A percentile compares a stretch with the other conserved stretches of the same genome.
These are phyloP conservation scores for Noctuana brunneofusca DNA, from an alignment of 2,888 invertebrate genomes.

Conservation along the genomic window DNA sequence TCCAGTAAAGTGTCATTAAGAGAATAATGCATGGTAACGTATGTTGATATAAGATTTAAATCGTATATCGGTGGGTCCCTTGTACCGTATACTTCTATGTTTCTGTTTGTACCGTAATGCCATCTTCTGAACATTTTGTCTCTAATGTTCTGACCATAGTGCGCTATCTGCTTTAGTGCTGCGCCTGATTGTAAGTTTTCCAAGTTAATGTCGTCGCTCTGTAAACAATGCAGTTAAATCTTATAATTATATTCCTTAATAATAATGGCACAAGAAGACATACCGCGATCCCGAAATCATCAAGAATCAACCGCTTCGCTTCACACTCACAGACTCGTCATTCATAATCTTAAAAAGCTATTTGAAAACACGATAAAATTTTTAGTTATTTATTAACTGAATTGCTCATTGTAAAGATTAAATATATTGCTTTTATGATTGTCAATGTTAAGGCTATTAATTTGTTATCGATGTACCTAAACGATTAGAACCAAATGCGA, in stretches of 20 bases:
- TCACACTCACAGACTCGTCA: too few species aligned
- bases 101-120: slow-evolving; percentile 49
- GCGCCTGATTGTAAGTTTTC: slow-evolving; percentile 46
- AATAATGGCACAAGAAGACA: too few species aligned
- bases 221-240: background rate
- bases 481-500: background rate
- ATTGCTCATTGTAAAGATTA: background rate
- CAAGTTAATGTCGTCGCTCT: slow-evolving; percentile 3
- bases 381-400: background rate
- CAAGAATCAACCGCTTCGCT: too few species aligned
- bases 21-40: slow-evolving; percentile 62
- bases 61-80: slow-evolving; percentile 54
- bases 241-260: background rate
- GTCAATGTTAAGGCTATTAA: background rate
- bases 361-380: background rate
- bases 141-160: slow-evolving; percentile 64
- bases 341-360: background rate
- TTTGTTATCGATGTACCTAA: too few species aligned
- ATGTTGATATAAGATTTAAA: slow-evolving; percentile 50
- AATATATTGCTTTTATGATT: background rate
- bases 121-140: slow-evolving; percentile 58
- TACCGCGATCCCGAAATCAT: too few species aligned
- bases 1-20: slow-evolving; percentile 53
- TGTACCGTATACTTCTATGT: slow-evolving; percentile 50
- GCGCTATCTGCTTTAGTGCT: slow-evolving; percentile 61